Evolutionary conservation across 1,140 invertebrate genomes (phyloP), one percentile per base, ranked within the genome.

Genomic region (Phymorhynchus buccinoides): DNA sequence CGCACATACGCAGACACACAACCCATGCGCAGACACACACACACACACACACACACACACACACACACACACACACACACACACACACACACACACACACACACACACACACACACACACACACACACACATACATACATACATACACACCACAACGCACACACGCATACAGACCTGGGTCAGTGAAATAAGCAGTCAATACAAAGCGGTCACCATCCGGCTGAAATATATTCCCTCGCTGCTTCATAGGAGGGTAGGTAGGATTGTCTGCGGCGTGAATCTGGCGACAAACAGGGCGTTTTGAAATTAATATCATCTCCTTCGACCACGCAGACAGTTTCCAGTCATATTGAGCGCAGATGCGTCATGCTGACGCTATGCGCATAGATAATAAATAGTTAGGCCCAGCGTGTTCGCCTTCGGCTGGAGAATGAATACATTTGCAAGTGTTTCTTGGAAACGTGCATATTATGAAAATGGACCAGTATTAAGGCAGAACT

Each of bases 161-260:
- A 18, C 7, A 39, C 41, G 9, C 0, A 16, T 9, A 78, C 56
- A 85, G 80, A 90, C 90, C 79, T 48, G 90, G 90, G 52, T 88
- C 66, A 4, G 87, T 86, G 79, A 91, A 91, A 79, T 91, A 91
- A 4, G 89, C 89, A 22, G 90, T 88, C 16, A 90, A 79, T n/a
- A 86, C 86, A 27, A 85, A 81, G 32, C 52, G 79, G 77, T 73
- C 66, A 42, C 86, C 80, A 42, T 89, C 79, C 32, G 80, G 30
- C n/a, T 88, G 75, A 48, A 87, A 87, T 18, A 86, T 83, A 16
- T 7, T 27, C 32, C 48, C 37, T 1, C 77, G 82, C 35, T 86
- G 42, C 3, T 44, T 68, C 4, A 42, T 12, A 1, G 84, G 80
- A n/a, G 87, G 87, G n/a, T 81, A 87, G 37, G n/a, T n/a, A n/a